Conservation (phyloP, 2,797 vertebrate genomes). For the Antrozous pallidus region DNA sequence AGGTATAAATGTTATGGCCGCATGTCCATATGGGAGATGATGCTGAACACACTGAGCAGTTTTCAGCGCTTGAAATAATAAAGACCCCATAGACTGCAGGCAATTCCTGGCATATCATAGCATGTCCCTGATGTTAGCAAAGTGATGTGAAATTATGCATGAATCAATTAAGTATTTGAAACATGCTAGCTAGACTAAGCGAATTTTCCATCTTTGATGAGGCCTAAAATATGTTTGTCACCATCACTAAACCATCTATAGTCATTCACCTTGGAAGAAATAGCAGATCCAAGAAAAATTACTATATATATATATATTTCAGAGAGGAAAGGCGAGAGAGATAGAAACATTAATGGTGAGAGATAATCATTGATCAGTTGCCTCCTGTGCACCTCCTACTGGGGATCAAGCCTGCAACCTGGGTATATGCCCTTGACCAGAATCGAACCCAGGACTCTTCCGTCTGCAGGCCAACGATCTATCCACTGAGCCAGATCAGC, state of each 20-base stretch:
- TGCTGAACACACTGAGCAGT: not conserved
- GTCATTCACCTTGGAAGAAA: not conserved
- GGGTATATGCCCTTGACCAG: too few relatives aligned
- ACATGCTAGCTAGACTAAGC: not conserved
- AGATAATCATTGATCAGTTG: too few relatives aligned
- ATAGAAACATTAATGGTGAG: too few relatives aligned
- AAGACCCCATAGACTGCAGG: not conserved
- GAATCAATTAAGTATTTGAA: slow-evolving; percentile 16
- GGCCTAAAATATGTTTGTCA: not conserved
- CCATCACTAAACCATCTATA: not conserved
- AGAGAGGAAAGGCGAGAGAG: too few relatives aligned
- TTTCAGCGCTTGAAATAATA: not conserved
- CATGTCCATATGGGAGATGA: too few relatives aligned
- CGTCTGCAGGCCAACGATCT: too few relatives aligned
- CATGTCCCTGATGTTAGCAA: not conserved
- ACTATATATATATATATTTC: not conserved
- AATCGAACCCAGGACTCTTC: too few relatives aligned
- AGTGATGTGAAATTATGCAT: not conserved
- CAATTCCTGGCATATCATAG: not conserved
- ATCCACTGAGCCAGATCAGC: too few relatives aligned
- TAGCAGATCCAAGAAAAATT: not conserved
- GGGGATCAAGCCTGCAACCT: too few relatives aligned
- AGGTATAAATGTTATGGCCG: not conserved
- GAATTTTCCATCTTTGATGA: slow-evolving; percentile 30
- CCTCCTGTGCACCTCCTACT: too few relatives aligned